Conservation (phyloP, 2,797 vertebrate species). For the Pipistrellus pipistrellus region DNA sequence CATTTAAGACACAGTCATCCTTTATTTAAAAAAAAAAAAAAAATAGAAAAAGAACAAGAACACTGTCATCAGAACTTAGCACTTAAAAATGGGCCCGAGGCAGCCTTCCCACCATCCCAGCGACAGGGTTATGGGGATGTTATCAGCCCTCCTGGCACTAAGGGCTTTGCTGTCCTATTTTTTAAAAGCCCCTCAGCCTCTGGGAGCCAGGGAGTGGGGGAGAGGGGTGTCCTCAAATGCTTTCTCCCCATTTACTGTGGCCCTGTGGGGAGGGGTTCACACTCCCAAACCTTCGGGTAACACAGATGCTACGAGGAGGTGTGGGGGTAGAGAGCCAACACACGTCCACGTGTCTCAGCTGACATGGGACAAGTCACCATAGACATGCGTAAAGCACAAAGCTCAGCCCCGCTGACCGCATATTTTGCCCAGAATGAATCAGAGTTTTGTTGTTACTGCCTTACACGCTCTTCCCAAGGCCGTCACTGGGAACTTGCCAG, state of each 20-base stretch:
- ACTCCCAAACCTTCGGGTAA: neutral
- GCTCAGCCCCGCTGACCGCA: neutral
- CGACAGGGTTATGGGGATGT: accelerated
- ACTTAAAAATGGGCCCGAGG: accelerated
- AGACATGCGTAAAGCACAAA: accelerated
- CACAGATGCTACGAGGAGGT: accelerated
- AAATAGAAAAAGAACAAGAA: neutral
- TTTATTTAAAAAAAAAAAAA: neutral
- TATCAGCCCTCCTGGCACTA: neutral
- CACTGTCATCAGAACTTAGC: neutral
- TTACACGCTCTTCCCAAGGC: neutral
- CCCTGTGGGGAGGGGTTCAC: neutral
- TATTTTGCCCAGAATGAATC: neutral
- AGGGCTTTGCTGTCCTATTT: neutral
- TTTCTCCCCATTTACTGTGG: neutral
- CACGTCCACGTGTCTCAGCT: accelerated
- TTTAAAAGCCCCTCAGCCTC: neutral
- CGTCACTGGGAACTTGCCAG: conserved; percentile 21
- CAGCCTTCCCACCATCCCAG: neutral
- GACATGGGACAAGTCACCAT: accelerated
- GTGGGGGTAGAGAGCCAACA: no score
- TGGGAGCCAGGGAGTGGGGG: neutral
- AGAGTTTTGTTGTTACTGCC: neutral
- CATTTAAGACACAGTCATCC: neutral
- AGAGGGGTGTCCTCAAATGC: neutral